Evolutionary conservation across 1,140 invertebrate species (phyloP), one percentile per base, ranked within the genome.

Genomic region (Chironomus striatipennis): DNA sequence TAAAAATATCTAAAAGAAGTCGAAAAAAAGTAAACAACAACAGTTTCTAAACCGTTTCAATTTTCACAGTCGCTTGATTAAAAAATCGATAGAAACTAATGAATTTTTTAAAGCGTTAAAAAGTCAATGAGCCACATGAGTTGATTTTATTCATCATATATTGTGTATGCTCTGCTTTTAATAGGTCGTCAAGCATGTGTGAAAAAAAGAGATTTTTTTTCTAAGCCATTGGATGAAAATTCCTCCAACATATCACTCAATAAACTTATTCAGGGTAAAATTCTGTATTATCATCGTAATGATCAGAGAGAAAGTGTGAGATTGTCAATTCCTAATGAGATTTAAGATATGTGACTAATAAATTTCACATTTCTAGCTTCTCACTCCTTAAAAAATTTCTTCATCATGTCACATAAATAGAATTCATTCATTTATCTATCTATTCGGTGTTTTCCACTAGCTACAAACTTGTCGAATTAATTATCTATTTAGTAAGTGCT

Each of bases 51-150:
- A n/a, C 47, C 10, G 47, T n/a, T 20, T 70, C 65, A 70, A 17
- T 70, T 70, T 70, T 70, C 65, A 70, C 65, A 57, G 47, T 57
- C 47, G 9, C 65, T 70, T 70, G 65, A 70, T 70, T 70, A 17
- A 70, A 70, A 70, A 70, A 70, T 70, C 65, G 65, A 70, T 70
- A 70, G 24, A 34, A 57, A 70, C 65, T 70, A 70, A 70, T 70
- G 65, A 70, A 70, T 57, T 57, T 57, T 57, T 57, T 57, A 57
- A 57, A 57, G 47, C 47, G 47, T 57, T 57, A 57, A 57, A 34
- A 34, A 57, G 47, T 57, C 47, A 57, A 57, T 57, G 47, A 57
- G 47, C 47, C 20, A 18, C 65, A 70, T 7, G 10, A 70, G 18
- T 3, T 18, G 9, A 70, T 9, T 20, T 67, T 67, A 6, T 70